Evolutionary conservation across 1,140 invertebrate genomes (phyloP).

Genomic region (Leptinotarsa texana): DNA sequence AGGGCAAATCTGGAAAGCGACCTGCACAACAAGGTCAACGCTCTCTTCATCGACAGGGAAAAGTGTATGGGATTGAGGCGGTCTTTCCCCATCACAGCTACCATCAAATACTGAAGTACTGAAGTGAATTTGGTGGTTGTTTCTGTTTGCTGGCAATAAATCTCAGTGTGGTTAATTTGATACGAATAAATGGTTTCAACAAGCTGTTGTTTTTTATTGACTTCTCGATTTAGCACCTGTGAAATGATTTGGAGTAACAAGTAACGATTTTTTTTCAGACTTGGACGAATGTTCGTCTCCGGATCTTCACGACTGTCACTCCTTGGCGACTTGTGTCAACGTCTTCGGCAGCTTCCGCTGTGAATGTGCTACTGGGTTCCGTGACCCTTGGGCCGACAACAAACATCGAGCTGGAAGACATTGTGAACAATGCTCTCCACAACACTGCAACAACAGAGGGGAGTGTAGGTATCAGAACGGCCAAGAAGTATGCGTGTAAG

Average conservation of each 20-base stretch:
- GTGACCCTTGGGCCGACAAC: slow-evolving; percentile 72
- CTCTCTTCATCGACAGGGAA: slow-evolving; percentile 90
- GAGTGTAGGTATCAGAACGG: slow-evolving; percentile 77
- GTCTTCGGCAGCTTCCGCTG: slow-evolving; percentile 89
- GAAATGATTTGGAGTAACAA: too few species aligned
- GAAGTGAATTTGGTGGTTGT: too few species aligned
- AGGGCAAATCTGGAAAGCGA: slow-evolving; percentile 84
- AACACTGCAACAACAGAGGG: slow-evolving; percentile 82
- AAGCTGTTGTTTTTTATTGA: too few species aligned
- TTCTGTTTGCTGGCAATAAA: too few species aligned
- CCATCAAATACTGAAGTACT: slow-evolving; percentile 73
- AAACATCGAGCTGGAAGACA: slow-evolving; percentile 68
- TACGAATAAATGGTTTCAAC: too few species aligned
- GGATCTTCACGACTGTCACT: slow-evolving; percentile 90
- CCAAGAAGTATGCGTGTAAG: slow-evolving; percentile 79
- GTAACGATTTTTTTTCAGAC: slow-evolving; percentile 62
- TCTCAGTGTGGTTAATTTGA: too few species aligned
- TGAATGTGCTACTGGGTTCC: slow-evolving; percentile 77
- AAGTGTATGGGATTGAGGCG: slow-evolving; percentile 90
- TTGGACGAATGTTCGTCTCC: slow-evolving; percentile 84
- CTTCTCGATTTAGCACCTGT: too few species aligned
- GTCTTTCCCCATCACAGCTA: slow-evolving; percentile 83
- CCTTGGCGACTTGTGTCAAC: slow-evolving; percentile 84
- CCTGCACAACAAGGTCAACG: slow-evolving; percentile 85
- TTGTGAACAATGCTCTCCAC: slow-evolving; percentile 75